Base-by-base conservation (phyloP, 2,797 vertebrate species). In the Varecia variegata region DNA sequence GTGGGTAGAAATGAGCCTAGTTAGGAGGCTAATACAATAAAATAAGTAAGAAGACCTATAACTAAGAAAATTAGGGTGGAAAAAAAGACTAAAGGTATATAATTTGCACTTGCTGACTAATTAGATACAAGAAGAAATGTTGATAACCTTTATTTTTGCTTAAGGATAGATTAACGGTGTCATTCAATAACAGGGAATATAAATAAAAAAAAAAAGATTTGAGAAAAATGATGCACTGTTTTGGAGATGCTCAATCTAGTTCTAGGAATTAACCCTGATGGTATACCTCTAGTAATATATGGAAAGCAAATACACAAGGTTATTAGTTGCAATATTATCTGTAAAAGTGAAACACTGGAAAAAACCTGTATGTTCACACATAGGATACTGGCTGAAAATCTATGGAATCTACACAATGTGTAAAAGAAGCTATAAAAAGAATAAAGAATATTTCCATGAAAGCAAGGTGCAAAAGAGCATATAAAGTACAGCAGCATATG, bases 221-320 rank as follows among this genome's bases (percentile, higher is more conserved):
- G 5, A 11, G 23, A 76, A 89, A 95, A 96, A 93, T 17, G 27
- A 89, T 89, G 58, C 30, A 73, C n/a, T 94, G 18, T 86, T 95
- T 83, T 73, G 17, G 67, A 95, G 54, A 84, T 35, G 54, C 10
- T 58, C 65, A 70, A 2, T 92, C 2, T 83, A 83, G 23, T 88
- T 84, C 58, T 58, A 92, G n/a, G 68, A 91, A 76, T 45, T 47
- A 43, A 58, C 47, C 25, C n/a, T 13, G 4, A 62, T 67, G 43
- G n/a, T 52, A 82, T 1, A 92, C 0, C 35, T 80, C 38, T n/a
- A 93, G 45, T 62, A 82, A 65, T 11, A 65, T 13, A 84, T 68
- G 40, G 81, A 60, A 95, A 70, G n/a, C 27, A 90, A 21, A 93
- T 32, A 70, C 2, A 87, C n/a, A 89, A 89, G n/a, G 40, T 86